Evolutionary conservation across 2,797 vertebrate genomes (phyloP).

Genomic region (Salmo trutta): DNA sequence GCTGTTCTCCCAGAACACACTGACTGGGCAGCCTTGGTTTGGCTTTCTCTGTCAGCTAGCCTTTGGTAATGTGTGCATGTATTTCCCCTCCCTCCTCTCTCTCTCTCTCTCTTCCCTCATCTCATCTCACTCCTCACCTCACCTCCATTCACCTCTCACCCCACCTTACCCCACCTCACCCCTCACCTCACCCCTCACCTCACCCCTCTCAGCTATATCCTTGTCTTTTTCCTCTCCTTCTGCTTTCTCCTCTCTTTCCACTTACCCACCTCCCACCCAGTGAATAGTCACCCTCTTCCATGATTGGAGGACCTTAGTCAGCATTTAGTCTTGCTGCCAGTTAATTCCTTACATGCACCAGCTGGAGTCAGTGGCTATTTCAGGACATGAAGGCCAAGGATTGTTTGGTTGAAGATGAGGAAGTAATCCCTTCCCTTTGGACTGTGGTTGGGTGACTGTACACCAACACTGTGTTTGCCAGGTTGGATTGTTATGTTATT

Average conservation of each 20-base stretch:
- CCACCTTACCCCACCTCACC: neutral
- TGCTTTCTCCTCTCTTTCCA: neutral
- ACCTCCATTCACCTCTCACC: too few relatives aligned
- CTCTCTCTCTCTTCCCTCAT: neutral
- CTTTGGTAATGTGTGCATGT: slow-evolving; percentile 14
- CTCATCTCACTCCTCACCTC: too few relatives aligned
- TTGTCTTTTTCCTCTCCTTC: too few relatives aligned
- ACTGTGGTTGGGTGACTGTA: slow-evolving; percentile 31
- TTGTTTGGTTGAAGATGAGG: neutral
- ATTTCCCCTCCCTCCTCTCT: slow-evolving; percentile 6
- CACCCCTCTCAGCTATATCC: too few relatives aligned
- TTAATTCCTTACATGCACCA: neutral
- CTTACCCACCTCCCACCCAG: slow-evolving; percentile 1
- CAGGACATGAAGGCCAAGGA: slow-evolving; percentile 22
- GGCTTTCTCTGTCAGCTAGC: slow-evolving; percentile 39
- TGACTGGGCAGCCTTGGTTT: slow-evolving; percentile 31
- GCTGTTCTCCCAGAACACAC: slow-evolving; percentile 38
- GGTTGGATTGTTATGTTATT: slow-evolving; percentile 44
- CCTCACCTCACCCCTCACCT: neutral
- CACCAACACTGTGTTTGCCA: slow-evolving; percentile 37
- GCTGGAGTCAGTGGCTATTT: slow-evolving; percentile 17
- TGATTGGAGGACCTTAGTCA: slow-evolving; percentile 43
- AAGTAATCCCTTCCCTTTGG: slow-evolving; percentile 21
- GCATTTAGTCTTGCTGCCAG: slow-evolving; percentile 32
- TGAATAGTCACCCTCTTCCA: slow-evolving; percentile 21